A percentile compares a stretch with the other conserved stretches of the same genome.
Conservation (phyloP, 92 coral and sea anemone genomes). For the Zoanthus solanderi region DNA sequence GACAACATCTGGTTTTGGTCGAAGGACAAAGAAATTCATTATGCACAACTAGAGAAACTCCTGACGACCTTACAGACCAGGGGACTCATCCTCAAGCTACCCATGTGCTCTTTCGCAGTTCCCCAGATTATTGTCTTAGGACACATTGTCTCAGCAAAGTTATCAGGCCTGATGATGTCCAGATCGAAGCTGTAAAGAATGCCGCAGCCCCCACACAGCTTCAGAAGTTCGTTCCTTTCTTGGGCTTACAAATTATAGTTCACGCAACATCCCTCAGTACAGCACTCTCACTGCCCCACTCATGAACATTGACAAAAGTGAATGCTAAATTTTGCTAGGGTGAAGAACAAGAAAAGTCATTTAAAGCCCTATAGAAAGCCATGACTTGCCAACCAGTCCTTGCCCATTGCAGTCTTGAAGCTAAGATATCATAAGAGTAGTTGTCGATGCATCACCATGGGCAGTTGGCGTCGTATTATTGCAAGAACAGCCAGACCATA, state of each 20-base stretch:
- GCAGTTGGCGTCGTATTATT: constrained; percentile 54
- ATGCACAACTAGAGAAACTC: constrained; percentile 45
- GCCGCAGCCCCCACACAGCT: constrained; percentile 58
- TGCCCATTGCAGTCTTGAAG: constrained; percentile 58
- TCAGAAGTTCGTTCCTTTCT: constrained; percentile 64
- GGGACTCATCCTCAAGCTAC: constrained; percentile 54
- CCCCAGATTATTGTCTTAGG: constrained; percentile 61
- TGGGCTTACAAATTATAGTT: constrained; percentile 60
- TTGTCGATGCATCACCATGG: constrained; percentile 67
- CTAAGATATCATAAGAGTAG: constrained; percentile 38
- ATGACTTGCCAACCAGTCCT: constrained; percentile 51
- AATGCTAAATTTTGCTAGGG: constrained; percentile 18
- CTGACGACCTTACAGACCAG: constrained; percentile 46
- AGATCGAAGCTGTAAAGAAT: constrained; percentile 49
- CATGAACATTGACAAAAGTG: constrained; percentile 41
- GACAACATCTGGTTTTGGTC: constrained; percentile 71
- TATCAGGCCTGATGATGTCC: constrained; percentile 53
- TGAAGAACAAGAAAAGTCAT: constrained; percentile 2
- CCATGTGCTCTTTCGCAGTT: constrained; percentile 58
- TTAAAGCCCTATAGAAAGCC: constrained; percentile 19
- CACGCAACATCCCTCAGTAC: constrained; percentile 60
- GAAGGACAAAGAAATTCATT: constrained; percentile 39
- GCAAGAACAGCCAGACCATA: constrained; percentile 49
- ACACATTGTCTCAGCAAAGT: constrained; percentile 62
- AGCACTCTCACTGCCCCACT: constrained; percentile 57